phyloP scores from a whole-genome alignment of 2,113 vertebrate species.

The Hemicordylus capensis region DNA sequence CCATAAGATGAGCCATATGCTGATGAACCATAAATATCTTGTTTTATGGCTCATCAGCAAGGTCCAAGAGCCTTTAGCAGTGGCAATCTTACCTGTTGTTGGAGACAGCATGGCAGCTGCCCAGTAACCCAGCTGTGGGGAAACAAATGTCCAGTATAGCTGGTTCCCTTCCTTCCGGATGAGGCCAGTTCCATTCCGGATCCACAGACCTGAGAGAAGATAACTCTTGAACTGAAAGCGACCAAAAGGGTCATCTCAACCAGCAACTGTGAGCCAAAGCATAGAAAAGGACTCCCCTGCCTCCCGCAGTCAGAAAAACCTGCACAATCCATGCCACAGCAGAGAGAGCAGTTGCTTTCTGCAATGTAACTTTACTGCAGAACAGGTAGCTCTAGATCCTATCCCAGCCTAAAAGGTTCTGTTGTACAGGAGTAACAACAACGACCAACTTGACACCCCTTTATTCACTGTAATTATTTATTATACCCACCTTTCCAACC shows the following conservation, averaged over 20 bases:
- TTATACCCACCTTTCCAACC: too few species aligned
- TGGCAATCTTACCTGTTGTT: constrained; percentile 73
- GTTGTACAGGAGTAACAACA: neutral
- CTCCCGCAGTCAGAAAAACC: neutral
- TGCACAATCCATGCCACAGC: neutral
- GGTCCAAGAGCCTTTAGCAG: neutral
- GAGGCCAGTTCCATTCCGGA: constrained; percentile 87
- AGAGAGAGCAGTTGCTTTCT: neutral
- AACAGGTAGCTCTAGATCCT: neutral
- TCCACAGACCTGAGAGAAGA: constrained; percentile 82
- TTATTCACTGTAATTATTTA: too few species aligned
- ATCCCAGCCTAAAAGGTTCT: neutral
- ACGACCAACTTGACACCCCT: too few species aligned
- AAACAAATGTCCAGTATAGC: constrained; percentile 86
- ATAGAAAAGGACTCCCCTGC: neutral
- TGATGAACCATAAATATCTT: too few species aligned
- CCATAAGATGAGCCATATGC: too few species aligned
- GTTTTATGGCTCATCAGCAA: neutral
- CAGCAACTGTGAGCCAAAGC: neutral
- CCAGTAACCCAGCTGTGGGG: constrained; percentile 91
- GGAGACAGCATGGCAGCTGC: constrained; percentile 88
- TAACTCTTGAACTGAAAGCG: neutral
- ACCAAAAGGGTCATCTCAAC: neutral
- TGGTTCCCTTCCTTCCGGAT: constrained; percentile 87
- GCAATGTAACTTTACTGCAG: neutral